Percentiles rank a stretch among this genome's conserved stretches.
phyloP scores from a whole-genome alignment of 2,797 vertebrate genomes.

The Tolypeutes matacus region DNA sequence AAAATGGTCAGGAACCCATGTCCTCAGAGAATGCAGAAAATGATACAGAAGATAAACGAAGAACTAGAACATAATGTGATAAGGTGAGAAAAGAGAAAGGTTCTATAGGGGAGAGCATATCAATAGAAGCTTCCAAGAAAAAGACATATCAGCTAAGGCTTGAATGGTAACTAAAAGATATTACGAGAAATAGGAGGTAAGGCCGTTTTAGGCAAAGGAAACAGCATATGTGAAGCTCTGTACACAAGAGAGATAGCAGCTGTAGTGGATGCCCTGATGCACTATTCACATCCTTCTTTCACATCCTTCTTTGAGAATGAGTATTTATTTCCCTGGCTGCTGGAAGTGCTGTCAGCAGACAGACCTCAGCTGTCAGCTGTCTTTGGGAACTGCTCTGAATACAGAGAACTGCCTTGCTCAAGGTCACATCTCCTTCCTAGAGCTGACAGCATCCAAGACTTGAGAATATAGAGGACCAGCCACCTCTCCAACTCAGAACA shows the following conservation, averaged over 20 bases:
- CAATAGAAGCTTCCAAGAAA: not conserved
- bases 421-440: not conserved
- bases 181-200: not conserved
- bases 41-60: not conserved
- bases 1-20: not conserved
- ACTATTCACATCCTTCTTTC: not conserved
- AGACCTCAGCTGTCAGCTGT: not conserved
- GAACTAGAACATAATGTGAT: not conserved
- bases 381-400: not conserved
- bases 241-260: not conserved
- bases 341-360: not conserved
- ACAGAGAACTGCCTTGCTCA: not conserved
- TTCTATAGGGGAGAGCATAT: not conserved
- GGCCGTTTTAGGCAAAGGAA: not conserved
- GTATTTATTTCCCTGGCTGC: not conserved
- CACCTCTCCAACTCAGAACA: not conserved
- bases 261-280: not conserved
- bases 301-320: not conserved
- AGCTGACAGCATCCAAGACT: not conserved
- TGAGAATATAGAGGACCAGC: not conserved
- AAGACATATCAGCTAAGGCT: not conserved
- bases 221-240: not conserved
- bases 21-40: not conserved
- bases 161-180: not conserved
- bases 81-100: not conserved